Percentiles rank a stretch among this genome's conserved stretches.
Conservation (phyloP, 1,140 invertebrate genomes). For the Oedothorax gibbosus region DNA sequence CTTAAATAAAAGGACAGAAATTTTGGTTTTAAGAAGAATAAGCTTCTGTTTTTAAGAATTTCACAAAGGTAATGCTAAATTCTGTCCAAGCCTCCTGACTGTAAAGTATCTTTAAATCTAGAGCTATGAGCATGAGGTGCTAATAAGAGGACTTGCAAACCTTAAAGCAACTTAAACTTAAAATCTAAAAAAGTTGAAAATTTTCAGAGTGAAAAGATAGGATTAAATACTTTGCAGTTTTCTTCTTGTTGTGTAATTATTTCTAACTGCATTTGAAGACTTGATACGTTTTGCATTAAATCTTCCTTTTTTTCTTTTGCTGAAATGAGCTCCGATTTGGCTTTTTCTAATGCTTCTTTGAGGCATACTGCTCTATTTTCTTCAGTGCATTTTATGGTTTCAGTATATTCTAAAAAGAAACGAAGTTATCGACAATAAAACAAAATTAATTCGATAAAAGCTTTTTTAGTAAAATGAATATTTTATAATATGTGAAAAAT, state of each 20-base stretch:
- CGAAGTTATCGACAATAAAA: too few relatives aligned
- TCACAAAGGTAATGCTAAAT: too few relatives aligned
- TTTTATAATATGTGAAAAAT: too few relatives aligned
- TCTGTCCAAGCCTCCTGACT: too few relatives aligned
- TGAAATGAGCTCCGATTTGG: constrained; percentile 69
- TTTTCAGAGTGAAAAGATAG: neutral
- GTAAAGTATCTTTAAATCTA: too few relatives aligned
- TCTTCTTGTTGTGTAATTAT: constrained; percentile 55
- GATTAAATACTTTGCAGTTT: constrained; percentile 60
- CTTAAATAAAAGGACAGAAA: neutral
- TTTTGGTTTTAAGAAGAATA: constrained; percentile 7
- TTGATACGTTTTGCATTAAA: constrained; percentile 28
- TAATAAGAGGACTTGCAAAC: too few relatives aligned
- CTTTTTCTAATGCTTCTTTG: constrained; percentile 69
- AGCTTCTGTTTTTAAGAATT: neutral
- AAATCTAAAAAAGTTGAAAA: too few relatives aligned
- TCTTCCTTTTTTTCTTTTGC: constrained; percentile 65
- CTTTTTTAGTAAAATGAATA: too few relatives aligned
- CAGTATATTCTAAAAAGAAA: constrained; percentile 62
- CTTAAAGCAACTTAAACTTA: too few relatives aligned
- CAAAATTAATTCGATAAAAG: too few relatives aligned
- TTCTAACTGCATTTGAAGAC: constrained; percentile 61
- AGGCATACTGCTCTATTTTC: constrained; percentile 69
- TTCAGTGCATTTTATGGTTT: constrained; percentile 66
- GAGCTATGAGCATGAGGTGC: too few relatives aligned